Evolutionary conservation across 2,113 vertebrate genomes (phyloP), one percentile per base, ranked within the genome.

Genomic region (Mesitornis unicolor): DNA sequence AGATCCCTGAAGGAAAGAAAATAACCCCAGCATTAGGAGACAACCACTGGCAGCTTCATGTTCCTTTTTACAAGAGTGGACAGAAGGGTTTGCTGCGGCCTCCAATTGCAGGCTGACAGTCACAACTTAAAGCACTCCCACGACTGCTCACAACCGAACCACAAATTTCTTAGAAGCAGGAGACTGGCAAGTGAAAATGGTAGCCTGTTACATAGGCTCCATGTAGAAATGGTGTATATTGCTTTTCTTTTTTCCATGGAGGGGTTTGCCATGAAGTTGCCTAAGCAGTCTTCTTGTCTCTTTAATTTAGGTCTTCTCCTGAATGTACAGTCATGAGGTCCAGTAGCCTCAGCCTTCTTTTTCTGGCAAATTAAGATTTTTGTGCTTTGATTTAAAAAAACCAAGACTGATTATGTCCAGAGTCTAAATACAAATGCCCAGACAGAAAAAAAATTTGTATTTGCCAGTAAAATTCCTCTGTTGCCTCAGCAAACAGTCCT

Each of bases 1-100:
- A 5, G 99, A 99, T 40, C 99, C 99, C 99, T 99, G 95, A 50
- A 74, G 47, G 65, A 71, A 47, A 96, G 22, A 93, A 94, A 69
- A 73, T 35, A 60, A 91, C 50, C 31, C 25, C 18, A 59, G 7
- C 50, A 16, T 92, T 60, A 95, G 59, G 43, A 69, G 47, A 45
- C 56, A 81, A 43, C 8, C 68, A 17, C 14, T 28, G 13, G 19
- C 15, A 64, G 61, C 16, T 83, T 56, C 2, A 4, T 1, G 3
- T 48, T 86, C 16, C 24, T 64, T 87, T 56, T 43, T 4, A 50
- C 16, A 45, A 14, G 24, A 19, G 11, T 38, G 35, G 26, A 56
- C 29, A 80, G 35, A 29, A 71, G 16, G n/a, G 16, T 13, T 33
- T 10, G 1, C 38, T 59, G 35, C 1, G 1, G 24, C 31, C 40